phyloP scores from a whole-genome alignment of 2,888 invertebrate species.

The Napeogenes sylphis region DNA sequence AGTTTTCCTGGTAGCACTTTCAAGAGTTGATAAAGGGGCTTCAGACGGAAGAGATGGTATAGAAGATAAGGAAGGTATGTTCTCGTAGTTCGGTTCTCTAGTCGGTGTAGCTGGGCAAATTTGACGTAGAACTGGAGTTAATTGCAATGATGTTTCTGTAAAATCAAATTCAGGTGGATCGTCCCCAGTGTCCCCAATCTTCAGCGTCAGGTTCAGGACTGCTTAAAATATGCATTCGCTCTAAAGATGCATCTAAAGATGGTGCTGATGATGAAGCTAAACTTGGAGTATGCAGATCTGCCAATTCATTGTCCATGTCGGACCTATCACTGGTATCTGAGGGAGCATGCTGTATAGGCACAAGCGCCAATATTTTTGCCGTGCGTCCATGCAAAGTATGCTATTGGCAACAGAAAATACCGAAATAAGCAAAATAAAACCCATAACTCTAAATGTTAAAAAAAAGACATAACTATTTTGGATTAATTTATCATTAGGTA shows the following conservation, averaged over 20 bases:
- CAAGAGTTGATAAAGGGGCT: conserved; percentile 25
- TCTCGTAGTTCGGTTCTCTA: conserved; percentile 28
- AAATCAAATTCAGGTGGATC: conserved; percentile 25
- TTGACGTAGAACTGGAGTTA: conserved; percentile 29
- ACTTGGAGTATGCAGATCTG: conserved; percentile 24
- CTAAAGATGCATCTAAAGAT: conserved; percentile 28
- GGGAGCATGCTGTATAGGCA: conserved; percentile 28
- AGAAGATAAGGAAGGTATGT: conserved; percentile 28
- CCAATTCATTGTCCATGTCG: conserved; percentile 22
- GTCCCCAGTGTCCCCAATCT: conserved; percentile 25
- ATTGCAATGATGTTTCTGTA: conserved; percentile 25
- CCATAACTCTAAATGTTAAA: conserved; percentile 21
- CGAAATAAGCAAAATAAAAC: conserved; percentile 23
- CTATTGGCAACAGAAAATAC: conserved; percentile 25
- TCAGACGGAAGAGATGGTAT: conserved; percentile 27
- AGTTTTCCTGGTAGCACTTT: conserved; percentile 27
- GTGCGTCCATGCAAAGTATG: conserved; percentile 27
- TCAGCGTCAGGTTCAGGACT: conserved; percentile 27
- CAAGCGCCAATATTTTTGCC: conserved; percentile 27
- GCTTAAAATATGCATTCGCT: conserved; percentile 27
- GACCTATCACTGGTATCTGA: conserved; percentile 27
- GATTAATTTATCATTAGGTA: conserved; percentile 26
- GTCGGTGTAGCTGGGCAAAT: conserved; percentile 29
- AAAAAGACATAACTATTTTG: conserved; percentile 23
- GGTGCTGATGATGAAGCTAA: conserved; percentile 24